Evolutionary conservation across 2,888 invertebrate species (phyloP), one percentile per base, ranked within the genome.

Genomic region (Teinopalpus imperialis): DNA sequence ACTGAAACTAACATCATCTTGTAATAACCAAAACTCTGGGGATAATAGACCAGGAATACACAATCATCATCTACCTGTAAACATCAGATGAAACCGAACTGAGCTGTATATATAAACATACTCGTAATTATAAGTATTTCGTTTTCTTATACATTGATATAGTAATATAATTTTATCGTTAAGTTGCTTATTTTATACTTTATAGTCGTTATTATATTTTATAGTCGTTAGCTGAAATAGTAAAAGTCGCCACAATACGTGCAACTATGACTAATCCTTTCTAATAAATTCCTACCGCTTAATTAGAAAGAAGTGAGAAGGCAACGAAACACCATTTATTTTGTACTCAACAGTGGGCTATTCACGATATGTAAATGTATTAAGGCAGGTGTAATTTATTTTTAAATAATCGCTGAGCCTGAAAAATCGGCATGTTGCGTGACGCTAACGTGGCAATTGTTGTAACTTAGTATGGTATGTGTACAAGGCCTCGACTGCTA

Each of bases 281-380:
- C 34, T 37, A 53, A 56, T 57, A 57, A 56, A 57, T 57, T 56
- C 56, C 57, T 61, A 71, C 69, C 57, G 63, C 65, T 74, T 72
- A 76, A 78, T 79, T 72, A 78, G 63, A 59, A 57, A 50, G 61
- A 76, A 70, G 81, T 76, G 79, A 77, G 81, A 82, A 83, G 69
- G 71, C 72, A 81, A 78, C 72, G 79, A 82, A 85, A 81, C 66
- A 65, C 73, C 69, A 82, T 82, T 82, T 81, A 81, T 81, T 71
- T 73, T 71, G 72, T 69, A 79, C 68, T 85, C 81, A 85, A 71
- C 80, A 67, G 63, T 61, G 61, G 66, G 63, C 66, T 71, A 77
- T 74, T 75, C 75, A 66, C 66, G 68, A 68, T 74, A 81, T 78
- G 76, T 78, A 76, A 81, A 79, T 81, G 58, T 70, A 76, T 72